Percentiles rank a stretch among this genome's conserved stretches.
phyloP scores from a whole-genome alignment of 2,888 invertebrate species.

The Drosophila mayaguana region DNA sequence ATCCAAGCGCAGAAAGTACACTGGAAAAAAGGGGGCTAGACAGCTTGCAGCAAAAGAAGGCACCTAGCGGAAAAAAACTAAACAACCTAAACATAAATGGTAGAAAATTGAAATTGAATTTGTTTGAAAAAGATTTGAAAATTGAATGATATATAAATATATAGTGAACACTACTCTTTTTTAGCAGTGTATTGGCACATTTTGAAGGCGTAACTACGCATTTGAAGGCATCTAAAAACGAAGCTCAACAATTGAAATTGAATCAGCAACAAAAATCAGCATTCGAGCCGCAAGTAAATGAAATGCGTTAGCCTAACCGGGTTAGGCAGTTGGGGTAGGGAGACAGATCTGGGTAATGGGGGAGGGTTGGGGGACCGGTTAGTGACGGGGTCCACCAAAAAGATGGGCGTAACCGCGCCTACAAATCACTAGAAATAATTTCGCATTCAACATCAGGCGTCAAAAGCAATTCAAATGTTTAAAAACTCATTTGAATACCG shows the following conservation, averaged over 20 bases:
- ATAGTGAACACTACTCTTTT: too few species aligned
- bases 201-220: constrained; percentile 40
- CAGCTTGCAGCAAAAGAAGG: neutral
- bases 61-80: neutral
- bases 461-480: constrained; percentile 73
- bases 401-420: constrained; percentile 25
- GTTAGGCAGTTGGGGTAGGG: neutral
- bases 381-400: neutral
- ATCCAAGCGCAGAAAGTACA: neutral
- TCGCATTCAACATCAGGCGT: constrained; percentile 73
- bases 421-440: constrained; percentile 68
- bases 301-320: constrained; percentile 32
- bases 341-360: neutral
- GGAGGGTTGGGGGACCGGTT: neutral
- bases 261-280: constrained; percentile 72
- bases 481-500: constrained; percentile 72
- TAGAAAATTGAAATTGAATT: too few species aligned
- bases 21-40: neutral
- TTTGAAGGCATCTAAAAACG: constrained; percentile 41
- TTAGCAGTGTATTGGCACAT: constrained; percentile 24
- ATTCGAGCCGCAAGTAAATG: constrained; percentile 70
- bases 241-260: constrained; percentile 71
- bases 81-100: neutral
- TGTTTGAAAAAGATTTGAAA: too few species aligned
- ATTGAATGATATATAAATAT: too few species aligned